Evolutionary conservation across 2,888 invertebrate species (phyloP), one percentile per base, ranked within the genome.

Genomic region (Chrysolina oricalcia): DNA sequence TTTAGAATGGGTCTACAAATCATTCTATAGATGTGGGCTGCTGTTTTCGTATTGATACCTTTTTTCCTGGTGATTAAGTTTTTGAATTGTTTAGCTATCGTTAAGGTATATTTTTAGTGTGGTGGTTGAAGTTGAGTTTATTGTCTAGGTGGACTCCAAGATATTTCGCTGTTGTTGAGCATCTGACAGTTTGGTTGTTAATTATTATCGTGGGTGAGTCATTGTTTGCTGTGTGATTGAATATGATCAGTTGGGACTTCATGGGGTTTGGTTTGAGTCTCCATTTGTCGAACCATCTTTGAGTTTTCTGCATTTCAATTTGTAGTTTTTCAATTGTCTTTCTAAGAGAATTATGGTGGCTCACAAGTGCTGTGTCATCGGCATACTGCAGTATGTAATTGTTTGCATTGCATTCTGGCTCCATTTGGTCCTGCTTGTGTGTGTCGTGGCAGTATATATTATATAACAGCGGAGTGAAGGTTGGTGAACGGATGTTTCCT

Each of bases 151-250:
- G n/a, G n/a, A n/a, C n/a, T n/a, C n/a, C n/a, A n/a, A n/a, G n/a
- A n/a, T 62, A 62, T 63, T 63, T 63, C 10, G 63, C 63, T 63
- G 63, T n/a, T 40, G 63, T 40, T 63, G 63, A 63, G 19, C 63
- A 63, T 63, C 63, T 63, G 41, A 63, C 19, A 9, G 40, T 63
- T 63, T 63, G 63, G n/a, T 63, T 40, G 63, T 63, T 63, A 10
- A 63, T 19, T 40, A 63, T 35, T 5, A 63, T 63, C n/a, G 63
- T 17, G 13, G 63, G 40, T 63, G 40, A 63, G 63, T 63, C 63
- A n/a, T 63, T 40, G 9, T 40, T 63, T 40, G 63, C 11, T 9
- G 63, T 5, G 40, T 63, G 40, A 63, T 59, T 59, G 59, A 59
- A 59, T 17, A 17, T 59, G 59, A 59, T 59, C 17, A 59, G 21